Conservation (phyloP, 2,888 invertebrate genomes). For the Trichacis sp. region DNA sequence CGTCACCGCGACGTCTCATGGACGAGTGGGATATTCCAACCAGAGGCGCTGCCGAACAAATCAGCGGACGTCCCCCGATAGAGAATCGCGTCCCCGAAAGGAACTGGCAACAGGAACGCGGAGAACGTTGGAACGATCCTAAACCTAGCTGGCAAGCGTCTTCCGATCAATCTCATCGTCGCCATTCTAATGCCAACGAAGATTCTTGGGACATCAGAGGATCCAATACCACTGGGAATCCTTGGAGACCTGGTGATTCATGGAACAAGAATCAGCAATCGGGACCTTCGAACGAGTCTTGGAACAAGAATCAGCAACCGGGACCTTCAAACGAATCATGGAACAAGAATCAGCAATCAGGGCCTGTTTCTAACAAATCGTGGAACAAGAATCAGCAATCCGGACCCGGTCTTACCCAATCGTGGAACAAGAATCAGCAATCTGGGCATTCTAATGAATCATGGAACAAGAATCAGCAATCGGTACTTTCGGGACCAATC, state of each 20-base stretch:
- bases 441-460: too few species aligned
- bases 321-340: background rate
- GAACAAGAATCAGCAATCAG: background rate
- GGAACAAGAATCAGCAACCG: background rate
- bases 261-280: conserved; percentile 1
- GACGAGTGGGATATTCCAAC: conserved; percentile 66
- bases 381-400: conserved; percentile 12
- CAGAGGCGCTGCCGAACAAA: conserved; percentile 55
- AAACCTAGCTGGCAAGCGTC: conserved; percentile 42
- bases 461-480: background rate
- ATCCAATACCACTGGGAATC: background rate
- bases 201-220: conserved; percentile 46
- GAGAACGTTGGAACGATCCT: conserved; percentile 17
- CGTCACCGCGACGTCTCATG: conserved; percentile 47
- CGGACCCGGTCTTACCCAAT: too few species aligned
- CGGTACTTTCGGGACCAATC: background rate
- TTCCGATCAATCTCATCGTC: too few species aligned
- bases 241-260: too few species aligned
- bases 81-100: conserved; percentile 13
- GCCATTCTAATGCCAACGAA: conserved; percentile 35
- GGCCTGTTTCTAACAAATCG: conserved; percentile 10
- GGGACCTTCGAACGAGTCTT: background rate
- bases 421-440: too few species aligned
- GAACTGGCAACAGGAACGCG: conserved; percentile 5
- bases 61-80: conserved; percentile 41